Base-by-base conservation (phyloP, 1,140 invertebrate genomes). In the Drosophila orosa region DNA sequence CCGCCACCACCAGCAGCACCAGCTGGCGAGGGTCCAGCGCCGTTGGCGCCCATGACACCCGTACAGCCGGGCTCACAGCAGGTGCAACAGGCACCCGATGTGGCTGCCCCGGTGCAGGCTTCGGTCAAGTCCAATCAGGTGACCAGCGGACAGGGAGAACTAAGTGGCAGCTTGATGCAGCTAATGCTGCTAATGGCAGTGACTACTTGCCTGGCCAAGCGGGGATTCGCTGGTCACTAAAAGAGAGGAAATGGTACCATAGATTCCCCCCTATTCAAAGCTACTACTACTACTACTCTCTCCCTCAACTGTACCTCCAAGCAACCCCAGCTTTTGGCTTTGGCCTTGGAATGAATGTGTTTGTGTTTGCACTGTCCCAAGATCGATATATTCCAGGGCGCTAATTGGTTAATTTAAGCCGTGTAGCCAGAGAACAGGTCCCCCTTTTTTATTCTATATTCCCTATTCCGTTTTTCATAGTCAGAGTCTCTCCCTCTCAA, bases 1-100 rank as follows among this genome's bases (percentile, higher is more conserved):
- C 89, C 89, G 6, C 90, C 85, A 29, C 78, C 90, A 33, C 73
- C 78, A 29, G 58, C 83, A 1, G 77, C 85, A 2, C 68, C 73
- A 0, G 72, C 81, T 19, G 81, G 73, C 47, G 59, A 86, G n/a
- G 75, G 66, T 19, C 71, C 78, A 1, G 78, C 75, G 0, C 74
- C 90, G 0, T 29, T 91, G 42, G 90, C 83, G 7, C 90, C 90
- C 2, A 68, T 90, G 57, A 48, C 82, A 0, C 63, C 73, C 9
- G 71, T 13, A 5, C 84, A 75, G 44, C 78, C 80, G n/a, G 74
- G 75, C 6, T 48, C 48, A 0, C 74, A 78, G 54, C 75, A 78
- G 42, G 40, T 78, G 1, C 79, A 76, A 24, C 52, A 60, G 48
- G 45, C 62, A 0, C 74, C 79, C 0, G 74, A 75, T 4, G 65